Percentiles rank a stretch among this genome's conserved stretches.
Evolutionary conservation across 2,113 vertebrate species (phyloP).

Genomic region (Himantopus leucocephalus): DNA sequence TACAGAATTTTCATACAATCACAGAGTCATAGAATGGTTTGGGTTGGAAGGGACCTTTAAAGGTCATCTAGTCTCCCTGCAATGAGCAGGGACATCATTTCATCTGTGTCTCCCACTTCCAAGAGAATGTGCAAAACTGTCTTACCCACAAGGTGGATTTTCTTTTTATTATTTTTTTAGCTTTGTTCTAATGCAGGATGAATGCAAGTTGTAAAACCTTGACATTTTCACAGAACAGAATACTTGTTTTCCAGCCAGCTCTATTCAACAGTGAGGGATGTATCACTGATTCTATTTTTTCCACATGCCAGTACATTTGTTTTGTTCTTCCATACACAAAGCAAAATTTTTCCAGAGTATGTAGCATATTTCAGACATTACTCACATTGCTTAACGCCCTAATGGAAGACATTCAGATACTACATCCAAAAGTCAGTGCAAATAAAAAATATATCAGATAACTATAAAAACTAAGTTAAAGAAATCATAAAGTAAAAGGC

Average conservation of each 20-base stretch:
- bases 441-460: not conserved
- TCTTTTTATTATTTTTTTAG: not conserved
- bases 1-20: not conserved
- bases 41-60: not conserved
- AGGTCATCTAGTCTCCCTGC: rapidly evolving
- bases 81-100: not conserved
- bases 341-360: not conserved
- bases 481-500: not conserved
- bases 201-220: not conserved
- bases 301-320: not conserved
- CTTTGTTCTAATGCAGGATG: not conserved
- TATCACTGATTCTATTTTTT: not conserved
- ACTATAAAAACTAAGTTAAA: not conserved
- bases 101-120: not conserved
- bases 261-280: not conserved
- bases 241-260: not conserved
- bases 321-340: not conserved
- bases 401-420: not conserved
- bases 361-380: not conserved
- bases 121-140: not conserved
- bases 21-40: not conserved
- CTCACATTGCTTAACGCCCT: not conserved
- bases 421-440: not conserved
- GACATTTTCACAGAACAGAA: not conserved
- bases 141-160: not conserved